Base-by-base conservation (phyloP, 2,113 vertebrate genomes). In the Aleadryas rufinucha region DNA sequence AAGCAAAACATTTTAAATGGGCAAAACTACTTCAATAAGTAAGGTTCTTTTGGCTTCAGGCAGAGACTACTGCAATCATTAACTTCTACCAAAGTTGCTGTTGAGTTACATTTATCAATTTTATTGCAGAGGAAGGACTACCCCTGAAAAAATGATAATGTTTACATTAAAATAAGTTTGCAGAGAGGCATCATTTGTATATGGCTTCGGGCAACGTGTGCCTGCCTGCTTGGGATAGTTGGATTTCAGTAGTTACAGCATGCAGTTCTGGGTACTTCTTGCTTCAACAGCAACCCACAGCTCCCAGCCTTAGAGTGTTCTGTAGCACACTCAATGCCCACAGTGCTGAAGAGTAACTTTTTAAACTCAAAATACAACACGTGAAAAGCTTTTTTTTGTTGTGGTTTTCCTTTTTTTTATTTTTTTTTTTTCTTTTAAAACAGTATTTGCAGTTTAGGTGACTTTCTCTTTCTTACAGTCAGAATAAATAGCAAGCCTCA, bases 21-120 rank as follows among this genome's bases (percentile, higher is more conserved):
- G 63, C 84, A 87, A 95, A 97, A 97, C 87, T 88, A 96, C 80
- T 61, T 77, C 87, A 76, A 54, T 90, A 94, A 94, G 16, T n/a
- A 76, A 92, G 71, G 87, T 94, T 96, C 64, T 74, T 86, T 69
- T 91, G 72, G 65, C 90, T 94, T 94, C 82, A 76, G 41, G 64
- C n/a, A 95, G 56, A 85, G 76, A 84, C 74, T 65, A 74, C 27
- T 89, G 69, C 49, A 78, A 63, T 70, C 39, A 56, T 30, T 19
- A 84, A 65, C 71, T 89, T 77, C 13, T 49, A 63, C 50, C 10
- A 15, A 91, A 52, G 81, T 74, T 54, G 20, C 21, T 86, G 16
- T 5, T 68, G 81, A 86, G 39, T 42, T 65, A 42, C 0, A 4
- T 75, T 79, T 93, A 74, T 54, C 2, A 1, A 50, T 70, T 77